Conservation (phyloP, 2,888 invertebrate genomes). For the Zhengitettix transpicula region DNA sequence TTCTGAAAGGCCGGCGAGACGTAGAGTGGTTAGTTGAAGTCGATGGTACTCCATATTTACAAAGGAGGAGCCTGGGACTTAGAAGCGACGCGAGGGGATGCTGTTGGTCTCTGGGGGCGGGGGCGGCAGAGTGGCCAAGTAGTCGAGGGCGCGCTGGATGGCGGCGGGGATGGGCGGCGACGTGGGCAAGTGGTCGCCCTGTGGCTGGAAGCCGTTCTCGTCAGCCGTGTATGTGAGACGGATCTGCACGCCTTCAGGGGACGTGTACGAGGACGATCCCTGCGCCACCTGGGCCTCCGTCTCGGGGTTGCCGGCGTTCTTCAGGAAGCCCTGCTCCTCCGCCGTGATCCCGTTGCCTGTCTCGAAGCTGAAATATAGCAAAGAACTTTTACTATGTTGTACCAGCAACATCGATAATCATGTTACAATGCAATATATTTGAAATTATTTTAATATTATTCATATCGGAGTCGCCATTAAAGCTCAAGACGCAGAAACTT, state of each 20-base stretch:
- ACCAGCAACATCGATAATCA: too few relatives aligned
- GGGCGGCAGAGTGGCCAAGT: constrained; percentile 20
- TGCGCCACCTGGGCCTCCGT: constrained; percentile 18
- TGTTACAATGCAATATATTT: too few relatives aligned
- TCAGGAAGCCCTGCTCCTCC: constrained; percentile 39
- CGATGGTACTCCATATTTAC: too few relatives aligned
- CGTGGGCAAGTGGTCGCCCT: constrained; percentile 62
- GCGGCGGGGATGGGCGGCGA: constrained; percentile 58
- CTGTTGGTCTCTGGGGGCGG: background rate
- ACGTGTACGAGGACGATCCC: constrained; percentile 12
- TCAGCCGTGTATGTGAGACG: constrained; percentile 43
- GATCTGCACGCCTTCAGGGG: constrained; percentile 13
- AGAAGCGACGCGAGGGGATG: background rate
- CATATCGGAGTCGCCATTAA: too few relatives aligned
- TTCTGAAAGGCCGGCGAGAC: too few relatives aligned
- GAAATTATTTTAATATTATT: too few relatives aligned
- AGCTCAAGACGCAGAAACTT: too few relatives aligned
- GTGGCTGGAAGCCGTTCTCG: constrained; percentile 61
- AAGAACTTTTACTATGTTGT: background rate
- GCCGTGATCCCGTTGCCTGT: constrained; percentile 41
- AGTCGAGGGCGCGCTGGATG: constrained; percentile 41
- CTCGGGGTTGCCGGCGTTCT: constrained; percentile 34
- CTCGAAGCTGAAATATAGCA: constrained; percentile 29
- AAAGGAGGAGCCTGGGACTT: background rate
- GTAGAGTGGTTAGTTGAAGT: too few relatives aligned